Percentiles rank a stretch among this genome's conserved stretches.
Evolutionary conservation across 35 echinoderm and acorn worm genomes (phyloP).

Genomic region (Heliocidaris erythrogramma): DNA sequence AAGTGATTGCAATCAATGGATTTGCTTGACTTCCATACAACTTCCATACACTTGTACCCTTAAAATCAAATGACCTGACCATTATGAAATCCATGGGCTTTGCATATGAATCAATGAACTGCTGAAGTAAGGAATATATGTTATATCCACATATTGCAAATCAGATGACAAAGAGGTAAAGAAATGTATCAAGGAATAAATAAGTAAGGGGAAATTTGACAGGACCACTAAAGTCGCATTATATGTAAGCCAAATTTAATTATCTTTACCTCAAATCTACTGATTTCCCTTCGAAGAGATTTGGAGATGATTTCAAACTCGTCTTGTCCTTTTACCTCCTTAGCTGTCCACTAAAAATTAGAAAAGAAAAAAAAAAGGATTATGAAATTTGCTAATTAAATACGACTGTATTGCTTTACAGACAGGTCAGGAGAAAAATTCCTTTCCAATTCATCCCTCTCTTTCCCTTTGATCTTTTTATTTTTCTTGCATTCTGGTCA

Average conservation of each 20-base stretch:
- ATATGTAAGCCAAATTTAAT: not conserved
- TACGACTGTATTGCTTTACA: not conserved
- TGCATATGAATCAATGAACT: no score
- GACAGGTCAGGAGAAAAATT: not conserved
- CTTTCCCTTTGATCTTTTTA: not conserved
- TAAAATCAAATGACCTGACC: no score
- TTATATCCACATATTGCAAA: no score
- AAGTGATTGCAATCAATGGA: no score
- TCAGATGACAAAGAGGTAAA: no score
- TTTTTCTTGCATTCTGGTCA: no score
- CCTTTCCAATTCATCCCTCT: not conserved
- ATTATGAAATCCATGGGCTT: no score
- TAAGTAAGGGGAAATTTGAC: no score
- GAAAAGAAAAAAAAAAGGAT: not conserved
- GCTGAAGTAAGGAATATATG: no score
- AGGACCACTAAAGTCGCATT: not conserved
- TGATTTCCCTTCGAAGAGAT: conserved; percentile 87
- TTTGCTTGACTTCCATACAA: no score
- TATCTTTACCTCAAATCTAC: conserved; percentile 89
- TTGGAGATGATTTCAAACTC: conserved; percentile 98
- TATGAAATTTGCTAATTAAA: not conserved
- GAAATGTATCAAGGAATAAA: no score
- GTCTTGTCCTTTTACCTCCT: conserved; percentile 90
- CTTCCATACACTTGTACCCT: no score
- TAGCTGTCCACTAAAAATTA: conserved; percentile 74